These are phyloP conservation scores for Lepidonotus clava DNA, from an alignment of 2,888 invertebrate species.

Conservation along the genomic window DNA sequence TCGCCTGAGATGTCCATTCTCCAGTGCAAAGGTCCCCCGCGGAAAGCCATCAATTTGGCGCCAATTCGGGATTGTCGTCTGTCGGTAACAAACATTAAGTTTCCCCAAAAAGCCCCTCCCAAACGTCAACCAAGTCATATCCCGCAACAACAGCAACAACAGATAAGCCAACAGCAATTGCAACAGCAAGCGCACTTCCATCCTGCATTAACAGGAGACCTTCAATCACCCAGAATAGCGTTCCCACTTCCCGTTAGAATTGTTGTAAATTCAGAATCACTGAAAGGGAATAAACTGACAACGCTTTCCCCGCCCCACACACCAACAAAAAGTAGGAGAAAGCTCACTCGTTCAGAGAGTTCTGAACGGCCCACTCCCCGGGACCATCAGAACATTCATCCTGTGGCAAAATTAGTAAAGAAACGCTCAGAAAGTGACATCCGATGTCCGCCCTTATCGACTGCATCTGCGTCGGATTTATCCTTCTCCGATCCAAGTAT, in stretches of 20 bases:
- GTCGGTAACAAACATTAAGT: constrained; percentile 12
- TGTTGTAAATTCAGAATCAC: constrained; percentile 26
- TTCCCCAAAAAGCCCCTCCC: not conserved
- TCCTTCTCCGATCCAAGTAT: not conserved
- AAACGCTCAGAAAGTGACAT: not conserved
- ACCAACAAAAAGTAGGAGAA: not conserved
- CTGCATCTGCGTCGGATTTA: not conserved
- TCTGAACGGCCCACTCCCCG: not conserved
- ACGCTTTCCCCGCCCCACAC: constrained; percentile 14
- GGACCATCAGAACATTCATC: not conserved
- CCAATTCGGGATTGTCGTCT: constrained; percentile 35
- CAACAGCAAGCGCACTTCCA: not conserved
- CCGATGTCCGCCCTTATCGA: not conserved
- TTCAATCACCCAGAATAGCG: not conserved
- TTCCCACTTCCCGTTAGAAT: constrained; percentile 24
- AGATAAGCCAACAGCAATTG: not conserved
- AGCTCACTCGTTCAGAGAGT: not conserved
- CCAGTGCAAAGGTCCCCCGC: not conserved
- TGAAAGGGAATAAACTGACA: constrained; percentile 18
- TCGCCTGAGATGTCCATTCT: not conserved
- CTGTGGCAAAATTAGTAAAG: not conserved
- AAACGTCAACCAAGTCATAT: constrained; percentile 34
- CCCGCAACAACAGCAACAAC: constrained; percentile 11
- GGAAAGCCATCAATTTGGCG: constrained; percentile 34
- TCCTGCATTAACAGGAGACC: not conserved